A percentile compares a stretch with the other conserved stretches of the same genome.
These are phyloP conservation scores for Linhomoeus sp. DNA, from an alignment of 2,888 invertebrate species.

Conservation along the genomic window DNA sequence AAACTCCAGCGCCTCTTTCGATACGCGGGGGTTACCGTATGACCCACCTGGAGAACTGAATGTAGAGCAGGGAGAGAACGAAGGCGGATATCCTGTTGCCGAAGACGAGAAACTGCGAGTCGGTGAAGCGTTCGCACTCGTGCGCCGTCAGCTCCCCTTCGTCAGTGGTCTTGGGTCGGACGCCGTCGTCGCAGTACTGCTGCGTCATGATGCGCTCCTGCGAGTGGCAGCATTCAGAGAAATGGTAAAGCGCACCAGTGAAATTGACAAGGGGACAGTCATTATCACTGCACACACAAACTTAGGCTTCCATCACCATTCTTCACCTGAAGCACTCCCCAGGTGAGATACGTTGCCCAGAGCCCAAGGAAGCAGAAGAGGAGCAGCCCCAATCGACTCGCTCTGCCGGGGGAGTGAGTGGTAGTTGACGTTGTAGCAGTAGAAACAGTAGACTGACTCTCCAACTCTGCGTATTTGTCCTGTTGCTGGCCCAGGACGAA, in stretches of 20 bases:
- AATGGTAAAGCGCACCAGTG: background rate
- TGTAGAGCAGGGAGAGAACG: constrained; percentile 45
- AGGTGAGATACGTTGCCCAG: constrained; percentile 2
- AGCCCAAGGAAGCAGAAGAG: background rate
- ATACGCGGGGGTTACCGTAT: too few species aligned
- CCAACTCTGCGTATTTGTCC: too few species aligned
- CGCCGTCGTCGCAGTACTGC: constrained; percentile 33
- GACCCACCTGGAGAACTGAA: constrained; percentile 23
- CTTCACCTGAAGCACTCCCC: constrained; percentile 5
- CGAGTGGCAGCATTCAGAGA: constrained; percentile 90
- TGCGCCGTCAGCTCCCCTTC: constrained; percentile 26
- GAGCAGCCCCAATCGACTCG: too few species aligned
- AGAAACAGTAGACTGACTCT: too few species aligned
- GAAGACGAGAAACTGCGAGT: constrained; percentile 91
- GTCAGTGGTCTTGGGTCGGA: constrained; percentile 20
- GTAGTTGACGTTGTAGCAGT: too few species aligned
- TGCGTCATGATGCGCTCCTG: constrained; percentile 94
- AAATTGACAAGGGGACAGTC: background rate
- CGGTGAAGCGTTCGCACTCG: constrained; percentile 47
- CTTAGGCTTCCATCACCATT: background rate
- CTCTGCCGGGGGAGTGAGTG: too few species aligned
- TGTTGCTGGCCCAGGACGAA: too few species aligned
- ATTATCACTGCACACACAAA: background rate
- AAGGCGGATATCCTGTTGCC: constrained; percentile 76
- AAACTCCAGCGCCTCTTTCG: too few species aligned